A percentile compares a stretch with the other conserved stretches of the same genome.
Conservation (phyloP, 2,888 invertebrate species). For the Drosophila mettleri region DNA sequence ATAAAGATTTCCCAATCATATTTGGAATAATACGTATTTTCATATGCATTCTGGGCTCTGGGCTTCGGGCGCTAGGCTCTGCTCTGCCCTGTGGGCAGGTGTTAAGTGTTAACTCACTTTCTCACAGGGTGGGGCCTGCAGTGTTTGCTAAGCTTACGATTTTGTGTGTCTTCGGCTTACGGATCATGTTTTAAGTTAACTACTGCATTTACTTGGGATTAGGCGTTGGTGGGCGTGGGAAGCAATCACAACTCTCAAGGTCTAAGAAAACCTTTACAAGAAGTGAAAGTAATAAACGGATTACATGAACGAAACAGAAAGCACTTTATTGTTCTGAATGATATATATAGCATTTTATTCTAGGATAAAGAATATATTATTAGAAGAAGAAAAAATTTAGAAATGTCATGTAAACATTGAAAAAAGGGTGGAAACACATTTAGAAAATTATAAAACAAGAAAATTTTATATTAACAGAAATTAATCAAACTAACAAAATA, state of each 20-base stretch:
- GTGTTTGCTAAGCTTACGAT: slow-evolving; percentile 45
- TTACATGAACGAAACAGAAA: slow-evolving; percentile 9
- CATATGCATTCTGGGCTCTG: slow-evolving; percentile 30
- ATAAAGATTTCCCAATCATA: slow-evolving; percentile 60
- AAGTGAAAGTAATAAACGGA: not conserved
- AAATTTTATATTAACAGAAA: not conserved
- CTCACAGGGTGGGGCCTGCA: slow-evolving; percentile 15
- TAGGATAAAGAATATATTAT: too few relatives aligned
- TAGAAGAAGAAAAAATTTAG: too few relatives aligned
- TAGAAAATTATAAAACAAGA: too few relatives aligned
- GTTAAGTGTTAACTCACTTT: slow-evolving; percentile 33
- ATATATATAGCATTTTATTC: too few relatives aligned
- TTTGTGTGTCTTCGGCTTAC: slow-evolving; percentile 64
- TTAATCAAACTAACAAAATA: not conserved
- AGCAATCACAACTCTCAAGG: slow-evolving; percentile 18
- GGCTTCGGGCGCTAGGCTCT: too few relatives aligned
- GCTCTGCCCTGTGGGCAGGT: slow-evolving; percentile 53
- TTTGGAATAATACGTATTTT: slow-evolving; percentile 22
- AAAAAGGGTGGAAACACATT: too few relatives aligned
- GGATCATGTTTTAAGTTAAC: slow-evolving; percentile 59
- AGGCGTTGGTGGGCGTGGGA: slow-evolving; percentile 51
- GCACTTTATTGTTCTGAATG: slow-evolving; percentile 11
- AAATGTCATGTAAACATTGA: too few relatives aligned
- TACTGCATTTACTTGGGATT: slow-evolving; percentile 55
- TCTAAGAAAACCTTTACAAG: not conserved